Evolutionary conservation across 2,113 vertebrate species (phyloP), one percentile per base, ranked within the genome.

Genomic region (Gallinago media): DNA sequence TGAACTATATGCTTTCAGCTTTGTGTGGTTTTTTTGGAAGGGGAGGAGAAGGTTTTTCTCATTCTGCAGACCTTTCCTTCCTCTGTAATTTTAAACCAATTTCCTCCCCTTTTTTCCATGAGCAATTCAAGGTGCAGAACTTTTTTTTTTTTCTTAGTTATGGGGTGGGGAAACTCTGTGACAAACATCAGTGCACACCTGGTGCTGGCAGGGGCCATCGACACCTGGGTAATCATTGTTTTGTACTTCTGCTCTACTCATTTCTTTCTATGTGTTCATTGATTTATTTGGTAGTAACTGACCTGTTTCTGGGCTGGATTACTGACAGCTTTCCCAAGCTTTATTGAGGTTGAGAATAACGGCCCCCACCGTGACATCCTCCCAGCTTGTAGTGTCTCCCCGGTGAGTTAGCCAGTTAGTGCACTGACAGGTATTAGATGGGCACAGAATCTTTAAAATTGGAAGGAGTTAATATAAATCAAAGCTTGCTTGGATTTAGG

Each of bases 11-110:
- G 5, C 25, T 88, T 85, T 32, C 12, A 74, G 31, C 42, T 73
- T 77, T 59, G 12, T 89, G 49, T 67, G 58, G 26, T 54, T 54
- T 8, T 22, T 95, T 92, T 88, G 29, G 62, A 67, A 34, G 27
- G 11, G 22, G 13, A 2, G 4, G 19, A 19, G 38, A 40, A 46
- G 49, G 8, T 25, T 85, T 15, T 90, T 73, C 75, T 93, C 0
- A 0, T 8, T 55, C 52, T 68, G 47, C 72, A 96, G 95, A 61
- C 90, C 11, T 92, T 93, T 96, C 88, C 94, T 95, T 96, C 92
- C 92, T 92, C 68, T 86, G 68, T 92, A 90, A 86, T 78, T 90
- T 88, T 85, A 89, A 96, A 92, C 65, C n/a, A 67, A 63, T 92
- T 95, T 94, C 94, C 95, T 95, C 62, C 46, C 16, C 40, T 83